Evolutionary conservation across 2,888 invertebrate genomes (phyloP), one percentile per base, ranked within the genome.

Genomic region (Onchidella celtica): DNA sequence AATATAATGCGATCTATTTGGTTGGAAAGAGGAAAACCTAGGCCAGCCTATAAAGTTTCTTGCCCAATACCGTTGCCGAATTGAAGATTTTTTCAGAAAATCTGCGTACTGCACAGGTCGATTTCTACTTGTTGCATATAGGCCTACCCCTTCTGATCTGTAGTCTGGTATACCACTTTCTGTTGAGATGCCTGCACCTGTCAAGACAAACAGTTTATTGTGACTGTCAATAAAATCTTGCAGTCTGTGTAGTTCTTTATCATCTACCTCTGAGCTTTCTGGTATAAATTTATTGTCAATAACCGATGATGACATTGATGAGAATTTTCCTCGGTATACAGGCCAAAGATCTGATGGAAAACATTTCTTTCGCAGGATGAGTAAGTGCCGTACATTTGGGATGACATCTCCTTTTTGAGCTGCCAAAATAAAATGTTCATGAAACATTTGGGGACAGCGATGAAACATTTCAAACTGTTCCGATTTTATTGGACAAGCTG

Each of bases 181-280:
- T 1, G 99, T 99, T 0, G 99, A 99, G 89, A 99, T 96, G 40
- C 99, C 99, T 86, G 99, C 99, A 21, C 99, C 99, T 75, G 97
- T 97, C 66, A 98, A 91, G 27, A 97, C 94, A 27, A 97, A 94
- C n/a, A 94, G 83, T 40, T 86, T 89, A 29, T 91, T 87, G 40
- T 88, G 81, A 14, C 79, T 92, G 1, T 90, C 84, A 29, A 97
- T 88, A 92, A 97, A 96, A 75, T 95, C 93, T 90, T 94, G 94
- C 0, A 97, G 91, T 74, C 91, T 77, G 9, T 87, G 68, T n/a
- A 93, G 80, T 66, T 93, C 92, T 14, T 82, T 40, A 0, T 83
- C 70, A 32, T 94, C 93, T 0, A 95, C 95, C 9, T 96, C 96
- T 68, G 94, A 94, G 92, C 96, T 96, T 92, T 95, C 95, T 0